phyloP scores from a whole-genome alignment of 2,113 vertebrate genomes.

The Rhadina sibilatrix region DNA sequence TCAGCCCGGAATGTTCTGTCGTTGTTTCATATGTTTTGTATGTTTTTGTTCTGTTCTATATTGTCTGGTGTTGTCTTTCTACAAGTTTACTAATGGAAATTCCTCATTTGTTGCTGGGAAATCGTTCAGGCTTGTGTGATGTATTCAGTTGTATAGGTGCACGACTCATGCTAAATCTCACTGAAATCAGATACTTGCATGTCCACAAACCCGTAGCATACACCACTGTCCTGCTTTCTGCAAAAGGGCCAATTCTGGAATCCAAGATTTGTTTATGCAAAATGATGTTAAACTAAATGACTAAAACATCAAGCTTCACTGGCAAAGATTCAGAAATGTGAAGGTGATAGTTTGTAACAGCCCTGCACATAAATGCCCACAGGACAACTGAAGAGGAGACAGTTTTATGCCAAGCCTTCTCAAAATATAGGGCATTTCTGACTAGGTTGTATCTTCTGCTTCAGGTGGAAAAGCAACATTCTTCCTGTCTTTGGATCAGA shows the following conservation, averaged over 20 bases:
- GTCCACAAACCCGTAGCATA: fast-evolving
- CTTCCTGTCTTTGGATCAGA: background rate
- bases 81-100: background rate
- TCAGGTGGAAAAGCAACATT: background rate
- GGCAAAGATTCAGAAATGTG: background rate
- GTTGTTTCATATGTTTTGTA: background rate
- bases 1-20: background rate
- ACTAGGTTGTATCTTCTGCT: background rate
- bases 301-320: background rate
- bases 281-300: background rate
- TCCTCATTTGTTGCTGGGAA: background rate
- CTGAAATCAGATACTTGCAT: background rate
- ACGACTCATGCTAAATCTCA: background rate
- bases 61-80: background rate
- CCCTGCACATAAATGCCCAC: background rate
- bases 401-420: background rate
- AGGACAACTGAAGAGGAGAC: background rate
- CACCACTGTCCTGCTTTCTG: background rate
- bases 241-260: background rate
- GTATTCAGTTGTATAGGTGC: background rate
- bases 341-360: background rate
- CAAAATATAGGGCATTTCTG: background rate
- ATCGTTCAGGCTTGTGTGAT: background rate
- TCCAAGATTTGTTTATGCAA: background rate
- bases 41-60: background rate